Percentiles rank a stretch among this genome's conserved stretches.
Evolutionary conservation across 1,140 invertebrate species (phyloP).

Genomic region (Linepithema humile): DNA sequence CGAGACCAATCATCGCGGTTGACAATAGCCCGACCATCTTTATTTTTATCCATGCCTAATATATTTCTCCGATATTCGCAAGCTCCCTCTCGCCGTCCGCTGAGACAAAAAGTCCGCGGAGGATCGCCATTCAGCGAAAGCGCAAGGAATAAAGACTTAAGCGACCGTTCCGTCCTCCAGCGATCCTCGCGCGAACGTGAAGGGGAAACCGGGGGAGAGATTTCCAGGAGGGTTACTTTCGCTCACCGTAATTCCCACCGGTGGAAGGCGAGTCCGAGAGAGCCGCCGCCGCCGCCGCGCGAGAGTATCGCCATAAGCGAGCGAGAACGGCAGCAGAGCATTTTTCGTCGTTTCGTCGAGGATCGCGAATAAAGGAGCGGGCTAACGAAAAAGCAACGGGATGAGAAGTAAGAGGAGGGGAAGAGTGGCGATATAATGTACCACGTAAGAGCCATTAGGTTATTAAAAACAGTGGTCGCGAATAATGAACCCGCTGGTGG

Average conservation of each 20-base stretch:
- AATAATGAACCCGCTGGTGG: constrained; percentile 70
- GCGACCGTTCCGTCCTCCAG: constrained; percentile 63
- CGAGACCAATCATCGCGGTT: not conserved
- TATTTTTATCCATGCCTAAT: constrained; percentile 1
- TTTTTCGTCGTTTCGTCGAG: constrained; percentile 68
- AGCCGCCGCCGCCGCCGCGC: not conserved
- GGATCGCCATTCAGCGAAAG: constrained; percentile 44
- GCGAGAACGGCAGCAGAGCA: constrained; percentile 42
- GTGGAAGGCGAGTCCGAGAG: constrained; percentile 31
- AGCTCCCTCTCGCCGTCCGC: not conserved
- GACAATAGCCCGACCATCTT: constrained; percentile 4
- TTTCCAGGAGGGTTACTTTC: constrained; percentile 16
- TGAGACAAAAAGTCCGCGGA: constrained; percentile 34
- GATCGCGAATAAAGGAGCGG: constrained; percentile 68
- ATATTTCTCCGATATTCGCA: constrained; percentile 13
- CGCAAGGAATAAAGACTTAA: constrained; percentile 65
- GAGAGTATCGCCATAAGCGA: constrained; percentile 9
- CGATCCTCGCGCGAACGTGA: constrained; percentile 60
- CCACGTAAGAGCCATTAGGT: constrained; percentile 83
- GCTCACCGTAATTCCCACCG: constrained; percentile 31
- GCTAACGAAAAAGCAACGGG: constrained; percentile 50
- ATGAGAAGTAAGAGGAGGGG: not conserved
- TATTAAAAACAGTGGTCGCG: constrained; percentile 81
- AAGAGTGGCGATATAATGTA: constrained; percentile 72
- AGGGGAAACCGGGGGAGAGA: not conserved